Conservation (phyloP, 2,113 vertebrate genomes). For the Oreochromis niloticus region DNA sequence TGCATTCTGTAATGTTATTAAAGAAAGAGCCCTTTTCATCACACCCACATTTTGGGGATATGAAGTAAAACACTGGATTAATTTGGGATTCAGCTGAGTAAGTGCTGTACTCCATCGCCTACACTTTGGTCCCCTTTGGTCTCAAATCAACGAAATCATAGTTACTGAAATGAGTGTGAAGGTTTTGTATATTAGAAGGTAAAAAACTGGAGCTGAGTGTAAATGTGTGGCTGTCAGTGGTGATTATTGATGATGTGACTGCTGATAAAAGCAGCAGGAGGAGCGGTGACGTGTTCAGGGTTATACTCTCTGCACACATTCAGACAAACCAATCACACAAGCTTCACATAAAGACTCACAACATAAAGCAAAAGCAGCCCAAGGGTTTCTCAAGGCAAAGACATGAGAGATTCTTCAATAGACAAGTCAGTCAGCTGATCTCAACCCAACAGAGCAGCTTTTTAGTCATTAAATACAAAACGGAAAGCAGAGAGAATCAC, state of each 20-base stretch:
- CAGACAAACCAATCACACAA: neutral
- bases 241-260: neutral
- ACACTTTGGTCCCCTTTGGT: fast-evolving
- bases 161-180: fast-evolving
- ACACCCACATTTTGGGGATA: neutral
- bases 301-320: neutral
- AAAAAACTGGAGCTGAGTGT: neutral
- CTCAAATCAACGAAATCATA: neutral
- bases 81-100: neutral
- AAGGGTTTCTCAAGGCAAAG: fast-evolving
- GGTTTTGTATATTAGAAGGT: neutral
- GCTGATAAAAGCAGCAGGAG: neutral
- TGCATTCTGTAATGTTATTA: neutral
- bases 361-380: neutral
- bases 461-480: neutral
- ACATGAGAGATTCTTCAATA: neutral
- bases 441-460: neutral
- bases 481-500: neutral
- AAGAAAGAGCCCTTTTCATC: neutral
- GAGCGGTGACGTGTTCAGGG: fast-evolving
- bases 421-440: neutral
- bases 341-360: neutral
- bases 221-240: neutral
- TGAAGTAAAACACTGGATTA: neutral
- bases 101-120: fast-evolving